These are phyloP conservation scores for Akabosia matsudoensis DNA, from an alignment of 1,140 invertebrate species.

Conservation along the genomic window DNA sequence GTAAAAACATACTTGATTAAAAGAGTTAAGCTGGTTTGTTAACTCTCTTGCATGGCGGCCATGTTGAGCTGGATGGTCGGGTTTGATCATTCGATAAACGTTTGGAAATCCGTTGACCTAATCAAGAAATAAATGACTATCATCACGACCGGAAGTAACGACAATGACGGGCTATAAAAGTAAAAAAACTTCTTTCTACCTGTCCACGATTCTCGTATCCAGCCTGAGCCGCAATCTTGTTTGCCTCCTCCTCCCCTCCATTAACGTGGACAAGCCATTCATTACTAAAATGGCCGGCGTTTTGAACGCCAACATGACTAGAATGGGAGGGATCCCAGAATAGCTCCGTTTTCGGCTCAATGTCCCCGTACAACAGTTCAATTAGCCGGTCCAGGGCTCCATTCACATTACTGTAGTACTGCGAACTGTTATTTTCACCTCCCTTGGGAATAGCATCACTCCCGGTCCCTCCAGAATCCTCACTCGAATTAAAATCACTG, in stretches of 20 bases:
- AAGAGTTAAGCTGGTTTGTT: constrained; percentile 37
- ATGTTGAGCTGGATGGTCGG: constrained; percentile 49
- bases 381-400: constrained; percentile 36
- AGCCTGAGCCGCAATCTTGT: constrained; percentile 54
- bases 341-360: constrained; percentile 32
- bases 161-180: not conserved
- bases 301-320: constrained; percentile 42
- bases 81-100: constrained; percentile 58
- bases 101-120: constrained; percentile 59
- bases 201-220: constrained; percentile 57
- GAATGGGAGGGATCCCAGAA: constrained; percentile 30
- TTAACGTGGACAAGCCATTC: constrained; percentile 60
- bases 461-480: not conserved
- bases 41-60: constrained; percentile 46
- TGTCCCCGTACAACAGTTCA: constrained; percentile 37
- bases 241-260: constrained; percentile 52
- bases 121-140: constrained; percentile 14
- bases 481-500: too few species aligned
- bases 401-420: constrained; percentile 18
- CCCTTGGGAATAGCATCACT: not conserved
- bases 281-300: constrained; percentile 52
- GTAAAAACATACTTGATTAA: too few species aligned
- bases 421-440: not conserved
- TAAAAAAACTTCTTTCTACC: too few species aligned
- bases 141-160: not conserved